Percentiles rank a stretch among this genome's conserved stretches.
Conservation (phyloP, 2,888 invertebrate species). For the Ochropleura plecta region DNA sequence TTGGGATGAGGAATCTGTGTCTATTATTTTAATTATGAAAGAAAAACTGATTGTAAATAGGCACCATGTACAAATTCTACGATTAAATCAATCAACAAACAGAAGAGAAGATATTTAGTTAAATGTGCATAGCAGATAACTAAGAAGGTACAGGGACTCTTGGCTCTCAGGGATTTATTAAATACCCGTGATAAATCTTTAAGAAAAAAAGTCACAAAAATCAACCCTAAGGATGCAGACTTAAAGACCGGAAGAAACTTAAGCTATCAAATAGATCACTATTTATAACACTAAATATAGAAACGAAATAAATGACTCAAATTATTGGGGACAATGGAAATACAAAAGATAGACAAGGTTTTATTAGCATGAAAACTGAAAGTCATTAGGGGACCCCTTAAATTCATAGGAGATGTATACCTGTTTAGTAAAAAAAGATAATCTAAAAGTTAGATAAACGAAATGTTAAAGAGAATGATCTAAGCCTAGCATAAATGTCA, state of each 20-base stretch:
- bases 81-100: background rate
- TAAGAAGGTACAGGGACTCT: background rate
- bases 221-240: background rate
- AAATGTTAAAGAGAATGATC: background rate
- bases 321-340: background rate
- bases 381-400: background rate
- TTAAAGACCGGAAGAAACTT: background rate
- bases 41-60: background rate
- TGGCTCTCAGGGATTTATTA: background rate
- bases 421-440: background rate
- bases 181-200: too few relatives aligned
- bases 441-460: background rate
- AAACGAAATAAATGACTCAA: background rate
- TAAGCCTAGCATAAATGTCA: background rate
- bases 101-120: background rate
- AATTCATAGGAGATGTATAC: background rate
- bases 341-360: background rate
- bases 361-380: background rate
- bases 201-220: background rate
- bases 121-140: background rate
- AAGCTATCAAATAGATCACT: background rate
- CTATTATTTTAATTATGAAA: slow-evolving; percentile 2
- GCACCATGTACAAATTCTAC: background rate
- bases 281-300: background rate
- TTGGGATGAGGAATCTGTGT: background rate